Base-by-base conservation (phyloP, 2,888 invertebrate genomes). In the Platycheirus albimanus region DNA sequence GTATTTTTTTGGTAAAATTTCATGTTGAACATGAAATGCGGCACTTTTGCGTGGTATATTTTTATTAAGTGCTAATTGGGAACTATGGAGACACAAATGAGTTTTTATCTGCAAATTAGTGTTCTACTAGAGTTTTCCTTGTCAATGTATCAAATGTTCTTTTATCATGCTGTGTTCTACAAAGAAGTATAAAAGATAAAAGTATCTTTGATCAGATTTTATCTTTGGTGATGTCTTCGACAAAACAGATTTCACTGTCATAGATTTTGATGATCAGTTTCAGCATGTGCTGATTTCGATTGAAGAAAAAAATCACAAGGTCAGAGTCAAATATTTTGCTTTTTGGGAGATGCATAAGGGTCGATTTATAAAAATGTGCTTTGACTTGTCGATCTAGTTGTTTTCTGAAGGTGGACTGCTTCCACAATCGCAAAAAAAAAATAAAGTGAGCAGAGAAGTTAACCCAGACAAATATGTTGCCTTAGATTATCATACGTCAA, bases 21-120 rank as follows among this genome's bases (percentile, higher is more conserved):
- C 47, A 15, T 74, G 78, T 72, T 19, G 17, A 45, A 83, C 83
- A 83, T 64, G 51, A 61, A 51, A 63, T 15, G 83, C 78, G 83
- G 83, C 72, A 30, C 78, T 78, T 81, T 83, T 69, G 61, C 36
- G 45, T 72, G 47, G 33, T 15, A 67, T 43, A 51, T 67, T 47
- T 24, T 13, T 54, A 77, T 77, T 72, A 69, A 77, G 36, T 58
- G 69, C 63, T 69, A 58, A 64, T 64, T 51, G 20, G 17, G 6
- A 63, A 66, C 70, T 52, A 47, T 45, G 17, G 41, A n/a, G 45
- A 17, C 19, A 10, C 20, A 56, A 72, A 38, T 43, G 51, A 52
- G 30, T 33, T 61, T 28, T 47, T 74, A 78, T 78, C 69, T 41
- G 45, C 52, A 69, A 78, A 78, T 83, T 64, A 74, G 67, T 83